Evolutionary conservation across 2,888 invertebrate species (phyloP).

Genomic region (Eristalinus sepulchralis): DNA sequence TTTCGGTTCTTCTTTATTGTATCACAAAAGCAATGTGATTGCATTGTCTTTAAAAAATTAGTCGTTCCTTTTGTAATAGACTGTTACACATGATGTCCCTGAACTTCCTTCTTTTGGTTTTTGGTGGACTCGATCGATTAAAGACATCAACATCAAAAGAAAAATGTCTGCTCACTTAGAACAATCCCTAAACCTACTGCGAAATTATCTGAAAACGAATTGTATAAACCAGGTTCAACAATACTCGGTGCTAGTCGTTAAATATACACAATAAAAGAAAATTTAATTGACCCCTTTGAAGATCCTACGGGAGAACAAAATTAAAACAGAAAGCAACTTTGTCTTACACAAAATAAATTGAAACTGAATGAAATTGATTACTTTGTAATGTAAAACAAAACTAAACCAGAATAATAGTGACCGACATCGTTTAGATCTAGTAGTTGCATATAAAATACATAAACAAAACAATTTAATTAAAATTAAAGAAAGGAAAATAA

Average conservation of each 20-base stretch:
- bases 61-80: no score
- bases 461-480: constrained; percentile 45
- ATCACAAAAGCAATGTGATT: no score
- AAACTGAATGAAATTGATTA: neutral
- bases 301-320: neutral
- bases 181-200: neutral
- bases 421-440: constrained; percentile 65
- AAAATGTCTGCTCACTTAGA: no score
- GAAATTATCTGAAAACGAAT: neutral
- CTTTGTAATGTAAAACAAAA: constrained; percentile 11
- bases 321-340: constrained; percentile 24
- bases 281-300: neutral
- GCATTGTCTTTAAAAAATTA: no score
- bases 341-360: constrained; percentile 31
- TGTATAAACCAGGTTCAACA: neutral
- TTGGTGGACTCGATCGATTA: no score
- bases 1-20: no score
- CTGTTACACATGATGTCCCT: no score
- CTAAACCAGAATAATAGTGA: constrained; percentile 17
- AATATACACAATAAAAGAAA: neutral
- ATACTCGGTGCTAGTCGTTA: neutral
- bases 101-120: no score
- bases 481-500: constrained; percentile 13
- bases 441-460: constrained; percentile 65
- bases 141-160: no score